Evolutionary conservation across 2,113 vertebrate species (phyloP), one percentile per base, ranked within the genome.

Genomic region (Percina caprodes): DNA sequence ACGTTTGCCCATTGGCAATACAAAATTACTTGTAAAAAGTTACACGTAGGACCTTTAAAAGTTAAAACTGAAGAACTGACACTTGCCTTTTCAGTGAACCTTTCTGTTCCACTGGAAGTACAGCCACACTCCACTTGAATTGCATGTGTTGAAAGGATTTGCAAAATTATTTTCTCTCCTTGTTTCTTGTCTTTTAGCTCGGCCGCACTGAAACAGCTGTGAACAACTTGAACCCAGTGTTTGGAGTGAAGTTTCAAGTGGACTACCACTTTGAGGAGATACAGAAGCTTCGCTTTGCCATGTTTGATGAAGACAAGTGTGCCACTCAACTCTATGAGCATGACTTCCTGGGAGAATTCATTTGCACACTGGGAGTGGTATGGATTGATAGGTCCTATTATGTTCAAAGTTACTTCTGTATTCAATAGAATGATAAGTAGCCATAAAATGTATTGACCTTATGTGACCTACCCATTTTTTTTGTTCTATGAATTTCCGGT

Each of bases 231-330:
- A 99, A 99, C 85, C 98, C 98, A 0, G 97, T 97, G 23, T 99
- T 99, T 63, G 97, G 98, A 70, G 96, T 96, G 89, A 99, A 99
- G 93, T 99, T 99, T 19, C 89, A 97, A 23, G 85, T 99, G 0
- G 97, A 99, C 90, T 99, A 99, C 86, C 98, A 97, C 93, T 99
- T 99, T 39, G 98, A 99, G 80, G 97, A 99, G 84, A 95, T 99
- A 56, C 98, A 99, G 94, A 99, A 98, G 94, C 96, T 99, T 33
- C 98, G 98, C 87, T 99, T 99, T 35, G 97, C 98, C 80, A 89
- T 99, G 79, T 99, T 99, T 74, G 98, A 99, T 82, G 98, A 99
- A 92, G 98, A 99, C 92, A 99, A 98, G 92, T 97, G 98, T 0
- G 98, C 98, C 90, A 93, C 85, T 0, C 97, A 97, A 89, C 95